phyloP scores from a whole-genome alignment of 2,113 vertebrate genomes.

The Leucoraja erinaceus region DNA sequence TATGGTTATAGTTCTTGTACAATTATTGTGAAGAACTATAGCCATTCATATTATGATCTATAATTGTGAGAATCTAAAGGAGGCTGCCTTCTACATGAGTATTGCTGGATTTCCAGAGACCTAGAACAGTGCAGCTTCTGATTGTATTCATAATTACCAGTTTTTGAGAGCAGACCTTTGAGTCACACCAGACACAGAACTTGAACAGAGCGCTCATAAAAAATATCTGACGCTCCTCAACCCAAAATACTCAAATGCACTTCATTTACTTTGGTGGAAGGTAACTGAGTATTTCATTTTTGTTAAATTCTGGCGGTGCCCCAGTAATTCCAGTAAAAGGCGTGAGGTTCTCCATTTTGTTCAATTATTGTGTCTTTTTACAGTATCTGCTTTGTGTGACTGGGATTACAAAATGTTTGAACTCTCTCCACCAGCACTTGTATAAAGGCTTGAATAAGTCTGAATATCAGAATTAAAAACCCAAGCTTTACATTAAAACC shows the following conservation, averaged over 20 bases:
- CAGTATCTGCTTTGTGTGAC: conserved; percentile 19
- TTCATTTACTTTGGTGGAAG: not conserved
- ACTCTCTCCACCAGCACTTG: conserved; percentile 7
- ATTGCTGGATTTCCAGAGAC: not conserved
- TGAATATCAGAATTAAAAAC: not conserved
- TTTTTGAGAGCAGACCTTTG: not conserved
- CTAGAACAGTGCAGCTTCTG: not conserved
- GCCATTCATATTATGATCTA: not conserved
- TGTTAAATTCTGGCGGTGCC: not conserved
- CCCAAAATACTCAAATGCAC: not conserved
- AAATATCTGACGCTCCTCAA: not conserved
- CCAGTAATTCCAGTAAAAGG: not conserved
- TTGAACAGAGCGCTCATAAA: not conserved
- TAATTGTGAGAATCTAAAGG: not conserved
- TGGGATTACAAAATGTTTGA: conserved; percentile 15
- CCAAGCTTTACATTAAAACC: not conserved
- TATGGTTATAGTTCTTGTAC: not conserved
- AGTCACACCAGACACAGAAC: not conserved
- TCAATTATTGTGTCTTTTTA: conserved; percentile 12
- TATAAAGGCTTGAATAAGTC: not conserved
- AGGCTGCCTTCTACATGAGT: too few relatives aligned
- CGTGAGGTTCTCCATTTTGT: not conserved
- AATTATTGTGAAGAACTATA: not conserved
- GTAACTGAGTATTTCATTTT: not conserved
- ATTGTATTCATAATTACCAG: conserved; percentile 25